Evolutionary conservation across 2,888 invertebrate species (phyloP), one percentile per base, ranked within the genome.

Genomic region (Neoascia interrupta): DNA sequence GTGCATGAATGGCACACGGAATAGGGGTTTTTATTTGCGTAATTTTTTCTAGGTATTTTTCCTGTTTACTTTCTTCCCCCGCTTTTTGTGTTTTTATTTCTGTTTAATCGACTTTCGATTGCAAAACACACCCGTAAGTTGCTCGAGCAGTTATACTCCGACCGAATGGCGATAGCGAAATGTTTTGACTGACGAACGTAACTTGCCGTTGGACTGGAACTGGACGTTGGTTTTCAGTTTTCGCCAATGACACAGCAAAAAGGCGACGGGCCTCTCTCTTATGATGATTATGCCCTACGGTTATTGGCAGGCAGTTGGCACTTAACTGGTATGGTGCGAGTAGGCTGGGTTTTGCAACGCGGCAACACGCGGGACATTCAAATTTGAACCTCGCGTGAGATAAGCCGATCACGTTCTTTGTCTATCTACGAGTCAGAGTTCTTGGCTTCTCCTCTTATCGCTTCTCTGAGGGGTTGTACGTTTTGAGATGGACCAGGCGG

Each of bases 1-100:
- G 66, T 73, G 73, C 66, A 79, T 73, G 60, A 66, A 76, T 73
- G 79, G 45, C 26, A 53, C 41, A 72, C 41, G 10, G 53, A 45
- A 70, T 47, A 60, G 60, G 54, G 28, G 43, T 54, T 56, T 41
- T 72, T 61, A 15, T 2, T 31, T 31, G 26, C 31, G 45, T 63
- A 70, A 36, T 28, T 31, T n/a, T n/a, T n/a, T n/a, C n/a, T 3
- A 34, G 16, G 11, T 31, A 18, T 43, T 21, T 43, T 41, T 19
- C 3, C 31, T 23, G 47, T 6, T 28, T 53, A 13, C 31, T 53
- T 51, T 39, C 36, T 28, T 18, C 18, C 26, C 18, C 16, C 13
- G 28, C 13, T 37, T 37, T 34, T 26, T 18, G 18, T 72, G 19
- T 58, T 31, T 6, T 6, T 31, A 31, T 3, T 31, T 31, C 8